phyloP scores from a whole-genome alignment of 2,113 vertebrate species.

The Bucco capensis region DNA sequence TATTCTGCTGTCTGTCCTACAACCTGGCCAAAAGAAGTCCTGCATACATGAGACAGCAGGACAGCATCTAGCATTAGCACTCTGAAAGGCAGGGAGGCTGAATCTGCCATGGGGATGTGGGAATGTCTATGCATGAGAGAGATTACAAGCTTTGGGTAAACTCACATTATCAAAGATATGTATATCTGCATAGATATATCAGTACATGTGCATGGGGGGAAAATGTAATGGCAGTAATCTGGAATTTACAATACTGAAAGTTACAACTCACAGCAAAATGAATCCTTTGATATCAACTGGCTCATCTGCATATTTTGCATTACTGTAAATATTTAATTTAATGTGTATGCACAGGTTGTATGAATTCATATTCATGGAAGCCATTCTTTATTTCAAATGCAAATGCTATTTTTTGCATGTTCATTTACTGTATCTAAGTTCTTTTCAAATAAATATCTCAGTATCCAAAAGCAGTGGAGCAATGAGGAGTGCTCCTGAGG shows the following conservation, averaged over 20 bases:
- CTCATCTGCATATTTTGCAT: neutral
- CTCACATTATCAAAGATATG: neutral
- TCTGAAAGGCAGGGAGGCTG: neutral
- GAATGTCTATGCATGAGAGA: neutral
- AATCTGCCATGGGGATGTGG: neutral
- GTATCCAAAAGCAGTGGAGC: neutral
- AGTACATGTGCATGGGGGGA: rapidly evolving
- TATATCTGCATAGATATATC: neutral
- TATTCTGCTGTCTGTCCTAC: neutral
- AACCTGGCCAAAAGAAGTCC: neutral
- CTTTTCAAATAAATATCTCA: neutral
- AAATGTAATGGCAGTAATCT: neutral
- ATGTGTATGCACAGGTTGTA: neutral
- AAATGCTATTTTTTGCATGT: rapidly evolving
- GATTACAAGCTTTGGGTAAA: neutral
- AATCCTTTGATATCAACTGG: neutral
- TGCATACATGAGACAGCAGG: neutral
- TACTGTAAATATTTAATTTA: neutral
- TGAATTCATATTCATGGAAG: neutral
- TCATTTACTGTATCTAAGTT: neutral
- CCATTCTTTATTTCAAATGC: neutral
- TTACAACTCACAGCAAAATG: neutral
- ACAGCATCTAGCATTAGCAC: neutral
- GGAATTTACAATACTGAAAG: neutral
- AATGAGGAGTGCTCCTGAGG: neutral